Evolutionary conservation across 2,113 vertebrate species (phyloP).

Genomic region (Marmota monax): DNA sequence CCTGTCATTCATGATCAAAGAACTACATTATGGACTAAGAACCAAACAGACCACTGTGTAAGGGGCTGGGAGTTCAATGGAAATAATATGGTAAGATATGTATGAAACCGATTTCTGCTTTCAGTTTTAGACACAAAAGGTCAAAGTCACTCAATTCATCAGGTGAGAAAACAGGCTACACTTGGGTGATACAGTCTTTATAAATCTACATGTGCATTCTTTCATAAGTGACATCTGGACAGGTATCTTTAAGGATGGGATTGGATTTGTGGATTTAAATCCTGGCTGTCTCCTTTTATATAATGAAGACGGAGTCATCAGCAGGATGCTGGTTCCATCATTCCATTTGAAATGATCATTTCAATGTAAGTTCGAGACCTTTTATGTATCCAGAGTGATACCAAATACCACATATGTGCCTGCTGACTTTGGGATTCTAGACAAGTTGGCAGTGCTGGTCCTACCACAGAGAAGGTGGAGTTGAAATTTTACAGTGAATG

Average conservation of each 20-base stretch:
- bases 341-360: not conserved
- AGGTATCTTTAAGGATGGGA: not conserved
- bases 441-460: not conserved
- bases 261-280: not conserved
- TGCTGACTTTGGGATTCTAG: not conserved
- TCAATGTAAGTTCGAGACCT: not conserved
- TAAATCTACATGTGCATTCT: not conserved
- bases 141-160: not conserved
- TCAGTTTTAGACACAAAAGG: not conserved
- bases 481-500: conserved; percentile 9
- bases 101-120: not conserved
- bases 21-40: not conserved
- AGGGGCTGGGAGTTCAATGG: not conserved
- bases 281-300: not conserved
- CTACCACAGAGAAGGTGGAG: not conserved
- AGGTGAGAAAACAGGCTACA: not conserved
- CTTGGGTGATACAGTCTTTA: not conserved
- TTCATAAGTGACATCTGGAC: not conserved
- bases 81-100: not conserved
- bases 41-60: not conserved
- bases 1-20: not conserved
- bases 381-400: not conserved
- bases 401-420: not conserved
- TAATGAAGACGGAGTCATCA: not conserved
- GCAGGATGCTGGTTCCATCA: not conserved